Evolutionary conservation across 1,140 invertebrate species (phyloP).

Genomic region (Macrostomum lignano): DNA sequence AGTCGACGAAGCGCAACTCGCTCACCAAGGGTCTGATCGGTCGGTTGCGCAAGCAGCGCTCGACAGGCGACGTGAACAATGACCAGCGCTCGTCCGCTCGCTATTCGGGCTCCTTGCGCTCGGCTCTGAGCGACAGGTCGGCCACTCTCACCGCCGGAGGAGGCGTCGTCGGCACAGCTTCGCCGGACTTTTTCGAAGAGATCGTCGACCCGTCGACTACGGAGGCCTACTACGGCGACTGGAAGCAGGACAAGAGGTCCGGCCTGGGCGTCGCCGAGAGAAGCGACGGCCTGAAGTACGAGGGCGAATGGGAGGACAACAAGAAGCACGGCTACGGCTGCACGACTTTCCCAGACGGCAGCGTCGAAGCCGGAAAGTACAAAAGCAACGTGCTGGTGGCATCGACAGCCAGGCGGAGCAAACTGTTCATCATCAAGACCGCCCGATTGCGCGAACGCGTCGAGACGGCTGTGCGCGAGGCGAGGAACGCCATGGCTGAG

Average conservation of each 20-base stretch:
- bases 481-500: constrained; percentile 2
- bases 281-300: constrained; percentile 76
- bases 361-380: constrained; percentile 86
- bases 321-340: constrained; percentile 99
- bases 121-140: neutral
- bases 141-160: too few species aligned
- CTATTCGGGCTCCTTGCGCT: constrained; percentile 1
- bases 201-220: constrained; percentile 26
- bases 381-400: constrained; percentile 60
- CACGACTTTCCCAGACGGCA: constrained; percentile 77
- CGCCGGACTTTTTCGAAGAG: neutral
- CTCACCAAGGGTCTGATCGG: constrained; percentile 1
- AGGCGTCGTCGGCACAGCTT: neutral
- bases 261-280: constrained; percentile 87
- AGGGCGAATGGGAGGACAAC: constrained; percentile 99
- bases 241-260: constrained; percentile 94
- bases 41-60: constrained; percentile 3
- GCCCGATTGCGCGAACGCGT: constrained; percentile 3
- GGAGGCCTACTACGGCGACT: constrained; percentile 95
- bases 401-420: neutral
- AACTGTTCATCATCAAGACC: neutral
- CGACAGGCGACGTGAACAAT: constrained; percentile 4
- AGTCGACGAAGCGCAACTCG: neutral
- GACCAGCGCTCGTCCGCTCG: too few species aligned
- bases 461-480: constrained; percentile 4